Evolutionary conservation across 2,888 invertebrate species (phyloP), one percentile per base, ranked within the genome.

Genomic region (Polietes domitor): DNA sequence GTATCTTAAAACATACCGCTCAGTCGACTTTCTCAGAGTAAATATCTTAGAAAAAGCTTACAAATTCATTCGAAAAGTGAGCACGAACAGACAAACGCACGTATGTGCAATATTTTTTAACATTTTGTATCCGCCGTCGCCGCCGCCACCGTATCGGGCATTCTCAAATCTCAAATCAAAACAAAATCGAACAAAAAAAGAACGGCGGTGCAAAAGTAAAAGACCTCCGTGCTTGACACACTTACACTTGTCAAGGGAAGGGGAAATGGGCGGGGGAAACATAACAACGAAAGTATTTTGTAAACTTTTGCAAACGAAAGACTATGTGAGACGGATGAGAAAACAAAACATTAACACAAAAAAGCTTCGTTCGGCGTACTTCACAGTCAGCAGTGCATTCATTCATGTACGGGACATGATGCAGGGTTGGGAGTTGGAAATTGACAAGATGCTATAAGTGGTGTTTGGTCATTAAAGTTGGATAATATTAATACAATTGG

Each of bases 41-140:
- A 58, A 58, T n/a, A 58, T 58, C 58, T 61, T 61, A 28, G 17
- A n/a, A 61, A 61, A 61, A 61, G 61, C 61, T 61, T 61, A 28
- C n/a, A 21, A 28, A 17, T 61, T 26, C 17, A n/a, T 17, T 32
- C 32, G 61, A 28, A 28, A 32, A 47, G 4, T 47, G n/a, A 2
- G n/a, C 47, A n/a, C 47, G n/a, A 47, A 12, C 37, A 7, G 37
- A 37, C 37, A 37, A 37, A 12, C 37, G 37, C 1, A 37, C 37
- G 37, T 7, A 32, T n/a, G n/a, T n/a, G n/a, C n/a, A n/a, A n/a
- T n/a, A n/a, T n/a, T n/a, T n/a, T n/a, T n/a, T n/a, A 32, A 32
- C 32, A 32, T 32, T 32, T 32, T 55, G 6, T 7, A 21, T 19
- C 50, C 6, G 50, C 19, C 17, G n/a, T 50, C 19, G 50, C 19